Conservation (phyloP, 1,140 invertebrate genomes). For the Melanaphis sacchari region DNA sequence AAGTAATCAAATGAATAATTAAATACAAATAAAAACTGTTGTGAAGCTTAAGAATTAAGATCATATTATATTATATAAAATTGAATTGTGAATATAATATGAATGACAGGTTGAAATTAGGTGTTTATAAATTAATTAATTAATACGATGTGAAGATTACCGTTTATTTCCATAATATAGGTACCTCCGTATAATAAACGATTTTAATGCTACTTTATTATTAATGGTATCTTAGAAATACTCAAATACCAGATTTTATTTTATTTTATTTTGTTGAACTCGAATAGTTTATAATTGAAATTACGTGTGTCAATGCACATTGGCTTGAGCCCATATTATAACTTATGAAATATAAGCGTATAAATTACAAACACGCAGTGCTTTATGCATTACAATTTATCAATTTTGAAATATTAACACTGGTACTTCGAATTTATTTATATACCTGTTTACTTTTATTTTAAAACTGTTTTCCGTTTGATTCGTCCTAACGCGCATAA, state of each 20-base stretch:
- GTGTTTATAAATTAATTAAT: not conserved
- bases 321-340: not conserved
- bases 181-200: not conserved
- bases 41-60: not conserved
- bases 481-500: not conserved
- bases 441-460: not conserved
- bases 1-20: not conserved
- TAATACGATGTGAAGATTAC: not conserved
- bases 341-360: not conserved
- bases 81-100: not conserved
- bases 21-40: not conserved
- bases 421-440: not conserved
- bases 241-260: not conserved
- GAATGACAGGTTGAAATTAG: not conserved
- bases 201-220: not conserved
- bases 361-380: not conserved
- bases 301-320: conserved; percentile 6
- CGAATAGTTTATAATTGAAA: conserved; percentile 15
- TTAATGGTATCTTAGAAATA: not conserved
- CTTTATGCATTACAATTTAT: not conserved
- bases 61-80: not conserved
- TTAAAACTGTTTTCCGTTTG: not conserved
- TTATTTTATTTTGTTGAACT: not conserved
- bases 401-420: not conserved
- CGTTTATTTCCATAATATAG: not conserved